Percentiles rank a stretch among this genome's conserved stretches.
These are phyloP conservation scores for Euura saliciscinereae DNA, from an alignment of 1,140 invertebrate genomes.

Conservation along the genomic window DNA sequence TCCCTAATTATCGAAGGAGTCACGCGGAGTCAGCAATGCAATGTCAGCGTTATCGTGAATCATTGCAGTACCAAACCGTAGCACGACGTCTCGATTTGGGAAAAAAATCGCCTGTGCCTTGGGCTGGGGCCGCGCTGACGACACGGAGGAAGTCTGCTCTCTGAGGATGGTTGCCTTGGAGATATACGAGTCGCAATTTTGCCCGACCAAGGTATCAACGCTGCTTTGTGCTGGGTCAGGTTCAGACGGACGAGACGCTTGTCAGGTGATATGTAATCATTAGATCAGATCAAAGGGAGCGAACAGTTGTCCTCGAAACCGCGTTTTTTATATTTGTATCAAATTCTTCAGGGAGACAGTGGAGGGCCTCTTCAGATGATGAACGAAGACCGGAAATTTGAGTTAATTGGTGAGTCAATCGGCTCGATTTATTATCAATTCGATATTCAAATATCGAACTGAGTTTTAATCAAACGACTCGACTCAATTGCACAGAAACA, in stretches of 20 bases:
- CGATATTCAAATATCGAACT: too few relatives aligned
- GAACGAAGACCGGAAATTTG: constrained; percentile 26
- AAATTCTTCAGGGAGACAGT: constrained; percentile 46
- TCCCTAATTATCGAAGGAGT: too few relatives aligned
- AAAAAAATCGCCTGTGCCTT: constrained; percentile 46
- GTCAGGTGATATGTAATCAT: constrained; percentile 45
- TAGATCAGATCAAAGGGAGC: too few relatives aligned
- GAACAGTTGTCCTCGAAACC: too few relatives aligned
- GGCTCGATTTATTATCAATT: background rate
- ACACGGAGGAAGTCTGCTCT: constrained; percentile 40
- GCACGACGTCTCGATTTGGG: constrained; percentile 39
- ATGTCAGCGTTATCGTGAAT: background rate
- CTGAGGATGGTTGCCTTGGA: constrained; percentile 45
- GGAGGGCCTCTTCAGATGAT: constrained; percentile 48
- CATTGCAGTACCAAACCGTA: constrained; percentile 20
- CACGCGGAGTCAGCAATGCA: too few relatives aligned
- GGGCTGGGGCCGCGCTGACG: constrained; percentile 56
- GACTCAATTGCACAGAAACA: background rate
- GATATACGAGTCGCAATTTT: constrained; percentile 47
- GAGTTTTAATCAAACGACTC: too few relatives aligned
- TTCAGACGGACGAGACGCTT: constrained; percentile 51
- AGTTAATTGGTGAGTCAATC: constrained; percentile 28
- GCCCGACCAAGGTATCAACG: constrained; percentile 41
- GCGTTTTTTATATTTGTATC: too few relatives aligned
- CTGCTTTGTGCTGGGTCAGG: constrained; percentile 54